These are phyloP conservation scores for Corythornis vintsioides DNA, from an alignment of 2,113 vertebrate genomes.

Conservation along the genomic window DNA sequence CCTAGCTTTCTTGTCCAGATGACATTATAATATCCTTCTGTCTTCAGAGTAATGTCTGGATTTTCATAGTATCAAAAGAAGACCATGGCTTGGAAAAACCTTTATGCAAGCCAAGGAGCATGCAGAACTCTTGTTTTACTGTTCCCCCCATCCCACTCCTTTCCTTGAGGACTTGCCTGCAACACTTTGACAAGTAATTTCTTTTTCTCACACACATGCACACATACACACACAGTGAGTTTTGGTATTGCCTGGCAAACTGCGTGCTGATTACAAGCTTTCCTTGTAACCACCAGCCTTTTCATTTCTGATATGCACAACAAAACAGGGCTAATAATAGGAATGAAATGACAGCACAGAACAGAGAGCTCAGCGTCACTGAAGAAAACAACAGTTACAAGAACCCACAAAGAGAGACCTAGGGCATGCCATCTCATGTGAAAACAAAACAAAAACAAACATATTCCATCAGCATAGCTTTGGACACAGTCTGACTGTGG, in stretches of 20 bases:
- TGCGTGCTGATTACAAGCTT: conserved; percentile 75
- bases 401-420: conserved; percentile 67
- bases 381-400: conserved; percentile 69
- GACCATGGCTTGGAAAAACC: conserved; percentile 50
- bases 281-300: conserved; percentile 70
- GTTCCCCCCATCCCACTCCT: neutral
- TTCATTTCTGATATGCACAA: conserved; percentile 76
- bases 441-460: conserved; percentile 59
- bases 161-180: conserved; percentile 25
- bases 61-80: conserved; percentile 19
- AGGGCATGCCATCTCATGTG: conserved; percentile 64
- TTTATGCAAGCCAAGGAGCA: neutral
- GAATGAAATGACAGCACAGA: conserved; percentile 72
- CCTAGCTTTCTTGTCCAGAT: conserved; percentile 6
- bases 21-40: neutral
- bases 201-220: neutral
- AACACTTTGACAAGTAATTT: conserved; percentile 46
- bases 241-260: conserved; percentile 62
- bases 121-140: conserved; percentile 24
- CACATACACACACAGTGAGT: conserved; percentile 31
- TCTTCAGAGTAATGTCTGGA: conserved; percentile 21
- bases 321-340: conserved; percentile 77
- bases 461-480: neutral
- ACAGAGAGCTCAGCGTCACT: conserved; percentile 59
- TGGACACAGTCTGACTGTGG: neutral